Conservation (phyloP, 2,113 vertebrate species). For the Phyllostomus hastatus region DNA sequence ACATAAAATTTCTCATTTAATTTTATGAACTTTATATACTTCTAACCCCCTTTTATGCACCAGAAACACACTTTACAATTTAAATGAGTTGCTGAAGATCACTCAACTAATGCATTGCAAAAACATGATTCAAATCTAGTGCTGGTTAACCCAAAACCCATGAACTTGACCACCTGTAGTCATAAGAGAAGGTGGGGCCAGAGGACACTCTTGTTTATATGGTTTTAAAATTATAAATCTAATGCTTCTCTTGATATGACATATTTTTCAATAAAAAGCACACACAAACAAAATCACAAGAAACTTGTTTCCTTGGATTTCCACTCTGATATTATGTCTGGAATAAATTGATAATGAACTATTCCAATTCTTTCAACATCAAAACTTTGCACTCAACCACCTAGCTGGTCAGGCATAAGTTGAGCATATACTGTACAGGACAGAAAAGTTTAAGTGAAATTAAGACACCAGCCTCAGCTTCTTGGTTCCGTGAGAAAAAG, state of each 20-base stretch:
- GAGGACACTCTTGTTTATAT: not conserved
- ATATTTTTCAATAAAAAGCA: not conserved
- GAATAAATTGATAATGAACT: not conserved
- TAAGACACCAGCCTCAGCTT: not conserved
- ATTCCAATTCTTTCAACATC: not conserved
- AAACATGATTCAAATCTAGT: not conserved
- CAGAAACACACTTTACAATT: not conserved
- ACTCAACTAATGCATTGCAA: not conserved
- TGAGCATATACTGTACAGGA: not conserved
- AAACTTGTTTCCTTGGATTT: not conserved
- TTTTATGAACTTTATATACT: not conserved
- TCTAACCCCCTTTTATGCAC: not conserved
- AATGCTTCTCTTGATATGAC: not conserved
- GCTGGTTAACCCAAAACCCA: not conserved
- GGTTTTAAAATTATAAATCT: not conserved
- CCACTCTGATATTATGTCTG: not conserved
- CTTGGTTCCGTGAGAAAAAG: not conserved
- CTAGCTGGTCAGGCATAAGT: not conserved
- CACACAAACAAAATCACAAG: not conserved
- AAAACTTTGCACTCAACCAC: not conserved
- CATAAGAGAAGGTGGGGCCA: not conserved
- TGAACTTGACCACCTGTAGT: not conserved
- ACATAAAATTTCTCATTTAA: not conserved
- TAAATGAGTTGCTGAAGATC: not conserved
- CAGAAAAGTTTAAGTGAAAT: not conserved